Percentiles rank a stretch among this genome's conserved stretches.
These are phyloP conservation scores for Stigmatopora argus DNA, from an alignment of 2,113 vertebrate species.

Conservation along the genomic window DNA sequence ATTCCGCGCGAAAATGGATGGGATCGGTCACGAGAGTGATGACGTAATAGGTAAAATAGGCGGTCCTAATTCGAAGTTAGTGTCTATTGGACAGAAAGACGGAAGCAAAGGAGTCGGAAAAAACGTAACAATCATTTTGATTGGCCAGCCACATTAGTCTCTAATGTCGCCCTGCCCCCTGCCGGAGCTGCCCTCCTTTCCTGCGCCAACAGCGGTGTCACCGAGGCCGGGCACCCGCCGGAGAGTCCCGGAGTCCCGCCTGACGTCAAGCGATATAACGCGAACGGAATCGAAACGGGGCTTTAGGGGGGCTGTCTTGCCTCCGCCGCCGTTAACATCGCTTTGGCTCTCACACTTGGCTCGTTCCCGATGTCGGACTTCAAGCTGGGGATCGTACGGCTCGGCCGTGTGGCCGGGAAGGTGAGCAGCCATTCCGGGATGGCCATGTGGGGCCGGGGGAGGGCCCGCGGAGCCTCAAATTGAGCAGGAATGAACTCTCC, in stretches of 20 bases:
- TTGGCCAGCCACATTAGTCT: constrained; percentile 42
- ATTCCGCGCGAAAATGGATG: constrained; percentile 70
- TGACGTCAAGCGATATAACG: constrained; percentile 39
- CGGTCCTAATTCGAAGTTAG: background rate
- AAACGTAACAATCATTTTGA: constrained; percentile 15
- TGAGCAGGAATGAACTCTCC: constrained; percentile 9
- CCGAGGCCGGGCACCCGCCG: constrained; percentile 66
- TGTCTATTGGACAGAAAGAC: constrained; percentile 40
- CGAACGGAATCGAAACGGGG: constrained; percentile 53
- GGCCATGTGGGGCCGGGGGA: constrained; percentile 74
- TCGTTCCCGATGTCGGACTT: constrained; percentile 86
- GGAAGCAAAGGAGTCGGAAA: constrained; percentile 8
- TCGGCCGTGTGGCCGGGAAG: constrained; percentile 96
- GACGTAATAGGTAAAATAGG: constrained; percentile 34
- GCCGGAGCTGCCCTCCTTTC: constrained; percentile 44
- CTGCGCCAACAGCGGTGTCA: constrained; percentile 68
- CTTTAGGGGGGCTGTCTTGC: constrained; percentile 61
- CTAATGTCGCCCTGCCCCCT: constrained; percentile 35
- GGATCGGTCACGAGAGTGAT: constrained; percentile 48
- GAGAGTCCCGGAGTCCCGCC: constrained; percentile 53
- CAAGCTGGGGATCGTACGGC: constrained; percentile 91
- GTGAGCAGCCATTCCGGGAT: constrained; percentile 72
- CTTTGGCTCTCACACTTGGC: constrained; percentile 38
- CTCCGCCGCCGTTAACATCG: constrained; percentile 50
- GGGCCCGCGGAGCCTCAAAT: constrained; percentile 49